Evolutionary conservation across 2,888 invertebrate genomes (phyloP).

Genomic region (Geophilus truncorum): DNA sequence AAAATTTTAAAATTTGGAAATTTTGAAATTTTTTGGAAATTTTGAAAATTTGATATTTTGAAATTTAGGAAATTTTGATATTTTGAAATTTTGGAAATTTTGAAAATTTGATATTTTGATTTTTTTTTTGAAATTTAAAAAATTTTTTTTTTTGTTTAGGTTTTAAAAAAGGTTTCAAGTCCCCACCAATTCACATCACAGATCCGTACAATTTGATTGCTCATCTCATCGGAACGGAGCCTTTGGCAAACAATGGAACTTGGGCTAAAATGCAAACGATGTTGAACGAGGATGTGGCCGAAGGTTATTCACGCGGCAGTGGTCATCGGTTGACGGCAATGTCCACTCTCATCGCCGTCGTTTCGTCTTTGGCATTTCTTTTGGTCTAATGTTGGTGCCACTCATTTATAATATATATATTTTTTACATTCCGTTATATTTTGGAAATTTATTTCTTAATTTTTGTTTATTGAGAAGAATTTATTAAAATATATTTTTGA

Average conservation of each 20-base stretch:
- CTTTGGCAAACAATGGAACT: constrained; percentile 39
- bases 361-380: no score
- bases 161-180: constrained; percentile 36
- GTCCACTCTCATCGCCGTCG: no score
- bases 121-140: background rate
- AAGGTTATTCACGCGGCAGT: no score
- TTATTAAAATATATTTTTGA: background rate
- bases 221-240: constrained; percentile 38
- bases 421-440: no score
- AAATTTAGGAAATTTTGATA: background rate
- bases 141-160: constrained; percentile 32
- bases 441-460: background rate
- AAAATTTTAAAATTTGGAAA: no score
- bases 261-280: constrained; percentile 3
- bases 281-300: no score
- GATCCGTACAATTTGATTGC: constrained; percentile 40
- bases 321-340: no score
- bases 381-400: no score
- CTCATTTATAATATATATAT: no score
- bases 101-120: background rate
- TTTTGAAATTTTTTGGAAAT: no score
- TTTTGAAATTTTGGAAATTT: no score
- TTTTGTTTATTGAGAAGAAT: background rate
- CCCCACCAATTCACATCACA: constrained; percentile 37
- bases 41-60: background rate